phyloP scores from a whole-genome alignment of 2,797 vertebrate species.

The Gymnocypris eckloni region DNA sequence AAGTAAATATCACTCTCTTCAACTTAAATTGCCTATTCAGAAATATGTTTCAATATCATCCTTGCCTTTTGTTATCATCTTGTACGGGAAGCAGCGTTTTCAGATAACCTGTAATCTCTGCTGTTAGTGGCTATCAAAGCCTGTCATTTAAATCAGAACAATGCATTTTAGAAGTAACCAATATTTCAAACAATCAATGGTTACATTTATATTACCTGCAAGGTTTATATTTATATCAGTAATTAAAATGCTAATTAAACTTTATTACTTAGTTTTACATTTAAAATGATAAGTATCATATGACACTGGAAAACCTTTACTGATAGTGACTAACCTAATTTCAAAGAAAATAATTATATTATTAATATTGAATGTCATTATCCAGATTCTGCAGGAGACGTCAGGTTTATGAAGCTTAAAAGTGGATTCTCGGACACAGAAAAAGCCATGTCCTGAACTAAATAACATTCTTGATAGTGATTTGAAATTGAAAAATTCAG shows the following conservation, averaged over 20 bases:
- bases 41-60: background rate
- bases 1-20: background rate
- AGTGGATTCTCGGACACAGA: background rate
- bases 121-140: background rate
- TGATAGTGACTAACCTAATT: background rate
- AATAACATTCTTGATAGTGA: conserved; percentile 11
- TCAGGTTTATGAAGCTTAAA: background rate
- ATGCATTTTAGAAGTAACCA: background rate
- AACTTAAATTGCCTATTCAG: background rate
- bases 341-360: background rate
- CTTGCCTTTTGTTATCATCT: background rate
- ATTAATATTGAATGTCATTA: background rate
- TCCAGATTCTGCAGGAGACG: background rate
- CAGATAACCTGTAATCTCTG: background rate
- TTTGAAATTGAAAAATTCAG: conserved; percentile 9
- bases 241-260: background rate
- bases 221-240: background rate
- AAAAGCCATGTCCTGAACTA: background rate
- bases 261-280: background rate
- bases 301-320: background rate
- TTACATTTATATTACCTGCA: background rate
- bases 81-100: background rate
- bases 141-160: background rate
- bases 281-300: background rate
- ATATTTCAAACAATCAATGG: background rate